Base-by-base conservation (phyloP, 2,113 vertebrate genomes). In the Syngnathus typhle region DNA sequence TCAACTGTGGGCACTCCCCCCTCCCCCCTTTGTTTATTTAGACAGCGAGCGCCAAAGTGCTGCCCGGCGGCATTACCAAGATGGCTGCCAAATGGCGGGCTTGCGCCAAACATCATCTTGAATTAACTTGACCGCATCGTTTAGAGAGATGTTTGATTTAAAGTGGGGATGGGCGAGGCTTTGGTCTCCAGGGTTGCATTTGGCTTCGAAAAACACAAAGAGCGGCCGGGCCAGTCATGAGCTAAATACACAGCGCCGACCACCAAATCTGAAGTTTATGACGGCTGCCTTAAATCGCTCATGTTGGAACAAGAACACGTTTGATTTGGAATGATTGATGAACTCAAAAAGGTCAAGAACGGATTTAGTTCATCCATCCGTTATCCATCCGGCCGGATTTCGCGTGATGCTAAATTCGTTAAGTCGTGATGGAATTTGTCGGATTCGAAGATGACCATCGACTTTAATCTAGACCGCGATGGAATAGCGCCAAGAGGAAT, bases 401-500 rank as follows among this genome's bases (percentile, higher is more conserved):
- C 3, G 44, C 6, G 13, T 47, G 44, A 47, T 1, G 44, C 44
- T 18, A 18, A 18, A 47, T 47, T 47, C 16, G 5, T 38, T 38
- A 27, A 27, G 52, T 58, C 38, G 38, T 9, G 59, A 41, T 41
- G 66, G 70, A 27, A 51, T 55, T 21, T 70, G 27, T 32, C 3
- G 27, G 27, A 32, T 32, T 32, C 27, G 27, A 32, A 32, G 3
- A 32, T 32, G 27, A 32, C 27, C 27, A 27, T 27, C 27, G 27
- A 32, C 27, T 32, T 32, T 32, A 32, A 32, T 32, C 27, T 32
- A 32, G 27, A 32, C 27, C 27, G 27, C 27, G 27, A 16, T 37
- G 38, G 60, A 72, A 62, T 62, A 56, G 52, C 39, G 70, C 61
- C 58, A 38, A n/a, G 36, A 68, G 32, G 44, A 67, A 58, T 65